Evolutionary conservation across 1,140 invertebrate genomes (phyloP).

Genomic region (Mycetomoellerius zeteki): DNA sequence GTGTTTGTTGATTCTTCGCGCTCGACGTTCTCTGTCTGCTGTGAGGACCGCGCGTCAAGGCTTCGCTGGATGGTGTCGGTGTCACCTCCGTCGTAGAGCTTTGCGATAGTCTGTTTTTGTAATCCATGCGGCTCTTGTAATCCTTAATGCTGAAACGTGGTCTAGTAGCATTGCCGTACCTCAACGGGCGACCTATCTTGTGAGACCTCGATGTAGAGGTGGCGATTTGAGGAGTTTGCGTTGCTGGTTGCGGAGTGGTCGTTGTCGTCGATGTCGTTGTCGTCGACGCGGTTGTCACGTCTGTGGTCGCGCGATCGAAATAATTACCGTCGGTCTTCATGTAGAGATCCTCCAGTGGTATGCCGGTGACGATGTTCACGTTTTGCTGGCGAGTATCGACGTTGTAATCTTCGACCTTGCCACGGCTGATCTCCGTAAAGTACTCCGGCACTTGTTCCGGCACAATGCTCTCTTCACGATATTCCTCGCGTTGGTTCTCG

Average conservation of each 20-base stretch:
- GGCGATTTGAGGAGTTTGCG: neutral
- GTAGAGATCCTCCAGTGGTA: slow-evolving; percentile 80
- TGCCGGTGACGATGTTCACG: slow-evolving; percentile 44
- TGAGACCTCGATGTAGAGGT: slow-evolving; percentile 73
- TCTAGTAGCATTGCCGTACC: slow-evolving; percentile 81
- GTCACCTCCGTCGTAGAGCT: slow-evolving; percentile 67
- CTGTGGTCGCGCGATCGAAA: slow-evolving; percentile 73
- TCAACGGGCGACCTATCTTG: slow-evolving; percentile 78
- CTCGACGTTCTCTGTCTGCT: slow-evolving; percentile 62
- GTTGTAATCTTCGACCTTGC: slow-evolving; percentile 39
- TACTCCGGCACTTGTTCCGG: slow-evolving; percentile 71
- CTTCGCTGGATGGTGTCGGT: neutral
- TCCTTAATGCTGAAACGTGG: slow-evolving; percentile 86
- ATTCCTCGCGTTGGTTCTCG: slow-evolving; percentile 40
- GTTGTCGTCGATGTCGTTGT: slow-evolving; percentile 72
- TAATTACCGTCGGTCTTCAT: slow-evolving; percentile 75
- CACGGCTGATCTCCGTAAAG: slow-evolving; percentile 52
- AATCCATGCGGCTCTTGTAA: slow-evolving; percentile 85
- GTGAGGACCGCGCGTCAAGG: neutral
- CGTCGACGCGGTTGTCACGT: slow-evolving; percentile 34
- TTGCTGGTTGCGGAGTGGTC: slow-evolving; percentile 57
- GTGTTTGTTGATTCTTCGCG: slow-evolving; percentile 72
- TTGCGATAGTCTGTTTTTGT: slow-evolving; percentile 80
- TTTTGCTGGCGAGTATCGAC: neutral
- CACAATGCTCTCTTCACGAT: slow-evolving; percentile 34